Conservation (phyloP, 2,888 invertebrate species). For the Cataglyphis altisquamis region DNA sequence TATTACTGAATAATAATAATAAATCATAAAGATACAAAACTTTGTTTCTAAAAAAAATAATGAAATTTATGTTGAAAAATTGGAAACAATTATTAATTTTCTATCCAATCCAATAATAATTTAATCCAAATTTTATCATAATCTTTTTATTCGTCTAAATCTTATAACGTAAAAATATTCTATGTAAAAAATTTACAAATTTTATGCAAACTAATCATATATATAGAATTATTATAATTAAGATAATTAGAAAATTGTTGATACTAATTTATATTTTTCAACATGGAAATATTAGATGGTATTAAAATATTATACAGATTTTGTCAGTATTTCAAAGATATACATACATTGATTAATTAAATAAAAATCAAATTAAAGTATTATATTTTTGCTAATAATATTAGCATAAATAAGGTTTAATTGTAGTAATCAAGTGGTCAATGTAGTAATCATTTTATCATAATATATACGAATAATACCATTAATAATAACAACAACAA, state of each 20-base stretch:
- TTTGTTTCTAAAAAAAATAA: background rate
- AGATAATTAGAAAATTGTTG: background rate
- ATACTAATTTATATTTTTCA: background rate
- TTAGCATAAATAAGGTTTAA: slow-evolving; percentile 15
- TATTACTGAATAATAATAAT: background rate
- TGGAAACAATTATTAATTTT: background rate
- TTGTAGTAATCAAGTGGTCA: slow-evolving; percentile 6
- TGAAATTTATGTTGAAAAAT: background rate
- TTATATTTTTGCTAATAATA: background rate
- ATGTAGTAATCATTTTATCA: slow-evolving; percentile 5
- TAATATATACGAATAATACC: background rate
- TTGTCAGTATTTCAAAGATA: background rate
- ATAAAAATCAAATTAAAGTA: slow-evolving; percentile 19
- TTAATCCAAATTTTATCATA: background rate
- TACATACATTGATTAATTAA: background rate
- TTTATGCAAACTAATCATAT: background rate
- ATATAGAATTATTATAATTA: background rate
- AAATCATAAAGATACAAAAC: background rate
- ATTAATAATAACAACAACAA: slow-evolving; percentile 19
- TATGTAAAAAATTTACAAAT: background rate
- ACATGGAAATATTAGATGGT: background rate
- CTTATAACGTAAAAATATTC: background rate
- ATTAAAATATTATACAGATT: background rate
- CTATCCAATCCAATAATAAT: background rate
- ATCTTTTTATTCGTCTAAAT: background rate